phyloP scores from a whole-genome alignment of 2,888 invertebrate genomes.

The Lasius fuliginosus region DNA sequence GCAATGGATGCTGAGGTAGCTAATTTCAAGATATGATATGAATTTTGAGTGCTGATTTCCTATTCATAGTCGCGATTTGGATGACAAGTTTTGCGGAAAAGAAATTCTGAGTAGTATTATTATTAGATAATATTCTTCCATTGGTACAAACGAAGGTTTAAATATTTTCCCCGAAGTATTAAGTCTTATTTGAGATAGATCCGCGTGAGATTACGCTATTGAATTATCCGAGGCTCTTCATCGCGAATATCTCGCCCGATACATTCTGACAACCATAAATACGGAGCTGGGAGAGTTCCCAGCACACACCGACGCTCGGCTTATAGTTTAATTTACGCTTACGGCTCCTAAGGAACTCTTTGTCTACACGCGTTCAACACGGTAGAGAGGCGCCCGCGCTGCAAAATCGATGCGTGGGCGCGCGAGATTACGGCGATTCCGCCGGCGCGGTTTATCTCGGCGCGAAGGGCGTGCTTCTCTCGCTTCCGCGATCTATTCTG shows the following conservation, averaged over 20 bases:
- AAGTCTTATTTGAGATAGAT: slow-evolving; percentile 19
- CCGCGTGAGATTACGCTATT: slow-evolving; percentile 26
- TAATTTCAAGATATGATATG: background rate
- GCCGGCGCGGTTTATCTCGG: slow-evolving; percentile 31
- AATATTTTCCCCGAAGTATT: background rate
- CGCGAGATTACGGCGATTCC: slow-evolving; percentile 46
- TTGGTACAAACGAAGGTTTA: background rate
- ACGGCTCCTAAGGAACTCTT: slow-evolving; percentile 37
- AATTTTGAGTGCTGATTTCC: background rate
- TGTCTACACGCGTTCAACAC: slow-evolving; percentile 48
- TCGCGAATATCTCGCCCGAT: slow-evolving; percentile 25
- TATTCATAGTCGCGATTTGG: background rate
- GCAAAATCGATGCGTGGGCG: slow-evolving; percentile 48
- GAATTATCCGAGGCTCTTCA: slow-evolving; percentile 25
- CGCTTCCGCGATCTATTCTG: slow-evolving; percentile 24
- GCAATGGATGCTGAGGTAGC: background rate
- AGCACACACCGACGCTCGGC: background rate
- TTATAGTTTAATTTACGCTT: slow-evolving; percentile 55
- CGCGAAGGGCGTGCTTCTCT: background rate
- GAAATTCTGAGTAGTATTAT: background rate
- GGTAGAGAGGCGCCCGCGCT: slow-evolving; percentile 28
- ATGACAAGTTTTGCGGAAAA: background rate
- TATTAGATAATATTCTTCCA: background rate
- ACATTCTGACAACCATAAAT: slow-evolving; percentile 37
- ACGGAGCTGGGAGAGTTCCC: slow-evolving; percentile 18